Percentiles rank a stretch among this genome's conserved stretches.
Conservation (phyloP, 2,888 invertebrate species). For the Hylaea fasciaria region DNA sequence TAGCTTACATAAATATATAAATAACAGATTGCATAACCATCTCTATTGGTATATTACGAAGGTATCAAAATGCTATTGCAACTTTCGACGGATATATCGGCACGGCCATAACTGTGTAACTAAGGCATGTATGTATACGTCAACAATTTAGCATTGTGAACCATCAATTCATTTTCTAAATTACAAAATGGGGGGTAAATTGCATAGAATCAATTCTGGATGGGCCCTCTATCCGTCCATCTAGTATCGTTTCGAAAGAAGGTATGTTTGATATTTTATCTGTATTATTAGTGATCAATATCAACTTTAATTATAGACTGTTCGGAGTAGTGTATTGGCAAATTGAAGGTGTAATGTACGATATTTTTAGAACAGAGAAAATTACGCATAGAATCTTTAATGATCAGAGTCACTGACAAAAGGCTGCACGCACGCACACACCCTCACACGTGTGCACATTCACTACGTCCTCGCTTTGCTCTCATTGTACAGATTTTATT, state of each 20-base stretch:
- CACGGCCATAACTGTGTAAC: constrained; percentile 57
- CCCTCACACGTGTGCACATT: constrained; percentile 23
- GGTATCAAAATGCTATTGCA: constrained; percentile 23
- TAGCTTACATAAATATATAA: constrained; percentile 39
- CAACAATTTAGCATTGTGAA: constrained; percentile 47
- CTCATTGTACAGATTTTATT: background rate
- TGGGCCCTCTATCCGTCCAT: background rate
- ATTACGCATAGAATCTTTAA: constrained; percentile 9
- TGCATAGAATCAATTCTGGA: background rate
- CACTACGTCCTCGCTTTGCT: background rate
- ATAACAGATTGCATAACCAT: constrained; percentile 41
- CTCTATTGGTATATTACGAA: constrained; percentile 31
- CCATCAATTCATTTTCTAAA: constrained; percentile 28
- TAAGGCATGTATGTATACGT: constrained; percentile 72
- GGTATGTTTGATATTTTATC: constrained; percentile 2
- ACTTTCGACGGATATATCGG: constrained; percentile 35
- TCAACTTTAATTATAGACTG: constrained; percentile 6
- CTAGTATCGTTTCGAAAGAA: background rate
- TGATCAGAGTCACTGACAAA: background rate
- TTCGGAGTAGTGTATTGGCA: background rate
- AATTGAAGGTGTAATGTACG: background rate
- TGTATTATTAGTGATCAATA: background rate
- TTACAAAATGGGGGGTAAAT: constrained; percentile 7
- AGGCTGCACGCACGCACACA: constrained; percentile 9
- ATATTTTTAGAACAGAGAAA: constrained; percentile 10